Base-by-base conservation (phyloP, 2,797 vertebrate genomes). In the Sternarchorhynchus goeldii region DNA sequence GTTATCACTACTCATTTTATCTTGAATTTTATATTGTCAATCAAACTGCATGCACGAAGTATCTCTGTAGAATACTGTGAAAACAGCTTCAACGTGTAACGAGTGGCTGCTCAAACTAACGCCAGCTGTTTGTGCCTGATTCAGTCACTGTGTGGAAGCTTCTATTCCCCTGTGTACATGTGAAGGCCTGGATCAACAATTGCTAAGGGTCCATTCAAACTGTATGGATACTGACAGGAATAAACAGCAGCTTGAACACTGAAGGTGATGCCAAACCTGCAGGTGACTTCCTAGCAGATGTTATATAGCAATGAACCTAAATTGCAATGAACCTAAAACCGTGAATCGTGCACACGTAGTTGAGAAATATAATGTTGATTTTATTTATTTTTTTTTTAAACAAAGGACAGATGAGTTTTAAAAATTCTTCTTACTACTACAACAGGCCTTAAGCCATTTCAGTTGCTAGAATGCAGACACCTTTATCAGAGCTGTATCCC, bases 171-270 rank as follows among this genome's bases (percentile, higher is more conserved):
- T 59, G 55, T 75, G 45, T 39, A 31, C 3, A 5, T 65, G 53
- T 66, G 56, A n/a, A 73, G 56, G n/a, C 67, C 32, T 53, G 53
- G 65, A 74, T 81, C 75, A 78, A 82, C 78, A 62, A 75, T 58
- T 45, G 65, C 63, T 60, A 59, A 53, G 59, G 71, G 16, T 75
- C 21, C 16, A 25, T 74, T 69, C 50, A 57, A 45, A 65, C 31
- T 58, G 68, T 70, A 12, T 32, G 53, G 10, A 73, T 31, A 29
- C 31, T 29, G 25, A 12, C 53, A 32, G 50, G 25, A 12, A 3
- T 55, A 25, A 70, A 41, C 7, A 32, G 67, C 21, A 70, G 25
- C 25, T 56, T 31, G 12, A 53, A 41, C 64, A 66, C 32, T 41
- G n/a, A 10, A 66, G 64, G 39, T 66, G 8, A 2, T 66, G 39